Conservation (phyloP, 1,140 invertebrate genomes). For the Oryctes rhinoceros region DNA sequence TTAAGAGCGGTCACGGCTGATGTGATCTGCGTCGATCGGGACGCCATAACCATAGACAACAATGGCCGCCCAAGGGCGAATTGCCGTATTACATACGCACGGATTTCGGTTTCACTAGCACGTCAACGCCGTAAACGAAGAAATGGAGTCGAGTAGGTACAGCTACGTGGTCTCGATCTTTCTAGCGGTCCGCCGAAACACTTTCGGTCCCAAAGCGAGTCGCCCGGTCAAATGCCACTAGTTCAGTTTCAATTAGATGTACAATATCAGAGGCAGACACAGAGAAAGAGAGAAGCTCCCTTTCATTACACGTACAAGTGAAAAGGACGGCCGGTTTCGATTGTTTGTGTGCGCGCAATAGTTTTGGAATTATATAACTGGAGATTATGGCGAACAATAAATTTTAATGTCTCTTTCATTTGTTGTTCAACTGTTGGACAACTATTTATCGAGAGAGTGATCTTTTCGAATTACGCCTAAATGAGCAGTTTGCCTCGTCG, state of each 20-base stretch:
- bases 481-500: too few relatives aligned
- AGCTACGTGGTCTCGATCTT: slow-evolving; percentile 37
- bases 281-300: slow-evolving; percentile 8
- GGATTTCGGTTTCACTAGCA: slow-evolving; percentile 19
- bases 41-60: slow-evolving; percentile 25
- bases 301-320: neutral
- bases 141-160: slow-evolving; percentile 7
- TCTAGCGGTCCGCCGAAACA: slow-evolving; percentile 38
- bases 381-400: too few relatives aligned
- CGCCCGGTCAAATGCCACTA: slow-evolving; percentile 36
- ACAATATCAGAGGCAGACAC: neutral
- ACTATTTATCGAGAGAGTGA: too few relatives aligned
- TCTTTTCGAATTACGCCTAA: too few relatives aligned
- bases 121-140: slow-evolving; percentile 1
- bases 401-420: too few relatives aligned
- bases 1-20: neutral
- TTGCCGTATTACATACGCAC: slow-evolving; percentile 1
- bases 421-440: too few relatives aligned
- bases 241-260: slow-evolving; percentile 28
- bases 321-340: neutral
- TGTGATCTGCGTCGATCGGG: neutral
- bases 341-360: neutral
- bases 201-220: slow-evolving; percentile 8
- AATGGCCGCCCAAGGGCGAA: slow-evolving; percentile 30
- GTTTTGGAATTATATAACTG: too few relatives aligned